Conservation (phyloP, 2,888 invertebrate species). For the Orchesellides sinensis region DNA sequence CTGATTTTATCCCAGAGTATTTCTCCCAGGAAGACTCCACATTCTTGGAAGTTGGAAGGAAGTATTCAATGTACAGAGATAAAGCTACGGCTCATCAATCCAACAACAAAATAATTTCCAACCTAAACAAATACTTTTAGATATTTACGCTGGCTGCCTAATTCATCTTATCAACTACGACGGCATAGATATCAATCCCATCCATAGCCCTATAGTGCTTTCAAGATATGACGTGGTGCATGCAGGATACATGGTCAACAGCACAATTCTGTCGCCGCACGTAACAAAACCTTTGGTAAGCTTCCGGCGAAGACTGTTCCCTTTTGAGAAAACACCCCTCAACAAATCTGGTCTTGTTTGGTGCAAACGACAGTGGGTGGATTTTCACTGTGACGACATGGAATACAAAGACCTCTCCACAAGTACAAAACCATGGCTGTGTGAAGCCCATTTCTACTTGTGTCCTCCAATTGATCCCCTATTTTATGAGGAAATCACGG, state of each 20-base stretch:
- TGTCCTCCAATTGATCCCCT: conserved; percentile 11
- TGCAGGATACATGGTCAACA: background rate
- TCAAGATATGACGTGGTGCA: conserved; percentile 20
- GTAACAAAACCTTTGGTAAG: background rate
- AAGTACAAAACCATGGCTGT: conserved; percentile 17
- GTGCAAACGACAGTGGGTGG: conserved; percentile 2
- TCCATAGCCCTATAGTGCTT: background rate
- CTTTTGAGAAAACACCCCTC: background rate
- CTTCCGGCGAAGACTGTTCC: background rate
- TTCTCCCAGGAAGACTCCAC: background rate
- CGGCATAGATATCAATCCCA: background rate
- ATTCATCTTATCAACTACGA: conserved; percentile 35
- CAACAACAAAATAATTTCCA: background rate
- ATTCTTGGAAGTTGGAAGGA: background rate
- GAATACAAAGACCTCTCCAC: background rate
- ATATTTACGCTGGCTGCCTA: background rate
- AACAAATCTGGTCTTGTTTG: background rate
- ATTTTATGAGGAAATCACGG: background rate
- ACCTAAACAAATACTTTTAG: background rate
- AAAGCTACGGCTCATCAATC: background rate
- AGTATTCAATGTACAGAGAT: background rate
- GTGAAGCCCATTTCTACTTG: conserved; percentile 36
- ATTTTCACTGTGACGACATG: conserved; percentile 31
- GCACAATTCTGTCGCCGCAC: background rate
- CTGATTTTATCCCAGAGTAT: background rate